phyloP scores from a whole-genome alignment of 2,888 invertebrate species.

The Trilocha varians region DNA sequence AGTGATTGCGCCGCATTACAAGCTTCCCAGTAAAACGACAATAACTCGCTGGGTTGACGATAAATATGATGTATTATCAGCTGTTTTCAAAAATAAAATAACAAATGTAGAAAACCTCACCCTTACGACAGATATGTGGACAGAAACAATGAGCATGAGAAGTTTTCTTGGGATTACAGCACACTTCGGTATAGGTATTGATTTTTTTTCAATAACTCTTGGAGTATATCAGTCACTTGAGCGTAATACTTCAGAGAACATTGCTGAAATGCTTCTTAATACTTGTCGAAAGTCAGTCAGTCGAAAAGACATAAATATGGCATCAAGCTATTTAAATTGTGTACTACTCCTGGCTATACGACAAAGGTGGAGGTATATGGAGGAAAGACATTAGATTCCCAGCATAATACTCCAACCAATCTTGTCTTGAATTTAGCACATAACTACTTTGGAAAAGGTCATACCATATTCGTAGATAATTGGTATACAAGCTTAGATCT shows the following conservation, averaged over 20 bases:
- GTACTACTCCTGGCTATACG: too few species aligned
- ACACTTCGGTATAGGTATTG: slow-evolving; percentile 12
- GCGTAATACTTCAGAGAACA: slow-evolving; percentile 15
- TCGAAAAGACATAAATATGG: too few species aligned
- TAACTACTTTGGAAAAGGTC: too few species aligned
- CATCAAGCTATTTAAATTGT: too few species aligned
- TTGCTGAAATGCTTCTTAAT: slow-evolving; percentile 10
- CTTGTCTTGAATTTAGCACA: too few species aligned
- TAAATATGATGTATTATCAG: neutral
- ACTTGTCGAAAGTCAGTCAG: too few species aligned
- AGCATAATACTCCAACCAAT: too few species aligned
- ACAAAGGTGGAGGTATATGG: too few species aligned
- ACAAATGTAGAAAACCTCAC: neutral
- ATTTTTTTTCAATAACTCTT: slow-evolving; percentile 14
- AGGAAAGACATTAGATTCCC: too few species aligned
- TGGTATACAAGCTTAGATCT: too few species aligned
- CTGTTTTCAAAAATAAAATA: neutral
- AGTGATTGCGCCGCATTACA: slow-evolving; percentile 16
- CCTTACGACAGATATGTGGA: slow-evolving; percentile 1
- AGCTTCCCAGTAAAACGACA: slow-evolving; percentile 14
- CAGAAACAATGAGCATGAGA: slow-evolving; percentile 12
- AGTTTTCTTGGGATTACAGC: slow-evolving; percentile 15
- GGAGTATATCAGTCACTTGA: slow-evolving; percentile 9
- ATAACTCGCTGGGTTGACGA: slow-evolving; percentile 15
- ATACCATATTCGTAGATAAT: too few species aligned